Evolutionary conservation across 2,888 invertebrate genomes (phyloP).

Genomic region (Ferrisia virgata): DNA sequence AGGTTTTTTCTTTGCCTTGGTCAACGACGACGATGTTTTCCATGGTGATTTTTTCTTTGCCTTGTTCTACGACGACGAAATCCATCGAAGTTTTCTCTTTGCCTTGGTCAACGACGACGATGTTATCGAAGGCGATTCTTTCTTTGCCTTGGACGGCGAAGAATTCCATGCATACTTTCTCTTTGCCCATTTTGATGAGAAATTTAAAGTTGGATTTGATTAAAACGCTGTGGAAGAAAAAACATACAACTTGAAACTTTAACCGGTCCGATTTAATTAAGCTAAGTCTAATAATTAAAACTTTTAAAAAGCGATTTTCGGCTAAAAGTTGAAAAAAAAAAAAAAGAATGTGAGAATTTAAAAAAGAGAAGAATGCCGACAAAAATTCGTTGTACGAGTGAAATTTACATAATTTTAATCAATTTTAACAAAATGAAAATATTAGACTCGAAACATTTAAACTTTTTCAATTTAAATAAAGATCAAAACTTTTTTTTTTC

Average conservation of each 20-base stretch:
- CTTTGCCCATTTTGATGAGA: constrained; percentile 6
- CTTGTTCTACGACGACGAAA: neutral
- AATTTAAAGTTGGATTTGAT: neutral
- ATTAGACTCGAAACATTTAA: constrained; percentile 9
- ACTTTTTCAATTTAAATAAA: constrained; percentile 25
- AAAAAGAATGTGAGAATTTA: neutral
- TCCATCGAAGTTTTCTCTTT: constrained; percentile 15
- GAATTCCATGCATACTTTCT: constrained; percentile 24
- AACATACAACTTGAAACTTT: neutral
- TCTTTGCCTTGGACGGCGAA: constrained; percentile 26
- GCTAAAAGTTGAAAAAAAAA: neutral
- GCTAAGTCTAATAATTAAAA: neutral
- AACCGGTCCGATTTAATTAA: neutral
- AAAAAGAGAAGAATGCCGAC: neutral
- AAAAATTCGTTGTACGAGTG: neutral
- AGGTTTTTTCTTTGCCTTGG: constrained; percentile 19
- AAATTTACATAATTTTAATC: constrained; percentile 28
- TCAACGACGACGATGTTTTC: constrained; percentile 11
- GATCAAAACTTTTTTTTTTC: constrained; percentile 16
- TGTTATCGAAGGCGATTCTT: constrained; percentile 23
- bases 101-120: constrained; percentile 20
- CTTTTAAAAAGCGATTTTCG: neutral
- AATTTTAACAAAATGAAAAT: constrained; percentile 19
- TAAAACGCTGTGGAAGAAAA: neutral
- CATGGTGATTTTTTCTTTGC: constrained; percentile 18